Evolutionary conservation across 2,113 vertebrate species (phyloP), one percentile per base, ranked within the genome.

Genomic region (Xenopus borealis): DNA sequence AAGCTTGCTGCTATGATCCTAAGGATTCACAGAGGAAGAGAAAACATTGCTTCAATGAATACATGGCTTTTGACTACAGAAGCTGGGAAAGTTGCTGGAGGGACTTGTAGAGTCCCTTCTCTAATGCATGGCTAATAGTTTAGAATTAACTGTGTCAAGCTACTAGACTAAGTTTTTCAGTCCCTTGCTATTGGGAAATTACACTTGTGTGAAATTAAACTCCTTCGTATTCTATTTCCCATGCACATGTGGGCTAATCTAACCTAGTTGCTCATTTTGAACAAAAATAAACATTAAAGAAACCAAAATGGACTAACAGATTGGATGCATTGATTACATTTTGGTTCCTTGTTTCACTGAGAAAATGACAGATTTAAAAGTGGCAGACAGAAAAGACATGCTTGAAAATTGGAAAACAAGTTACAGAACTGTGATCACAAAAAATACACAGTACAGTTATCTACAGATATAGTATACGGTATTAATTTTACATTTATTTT

Each of bases 141-240:
- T 73, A 75, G 74, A 55, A 72, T 72, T 79, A 74, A 80, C 69
- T 79, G 72, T 76, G 44, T 79, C 65, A 58, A 59, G 72, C 46
- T 45, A 1, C 66, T 75, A 72, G 77, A 61, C 18, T 71, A 72
- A 77, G 72, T 52, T 77, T 81, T 80, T 69, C 64, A 62, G 72
- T 83, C 71, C 78, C 78, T 77, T 81, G 72, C 76, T 83, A 75
- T 78, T 83, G 80, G 72, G 70, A 85, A 87, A 79, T 81, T 69
- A 30, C 16, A 72, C 16, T 80, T 17, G 65, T 86, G 79, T 86
- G 83, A 86, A 87, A 86, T 82, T 79, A 84, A 75, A 84, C 44
- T 5, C 70, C 81, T 82, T 78, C 64, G 23, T 80, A 55, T 76
- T 69, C 58, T 55, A 13, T 11, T 69, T 69, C 18, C 44, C 45